Evolutionary conservation across 2,888 invertebrate genomes (phyloP).

Genomic region (Noctua comes): DNA sequence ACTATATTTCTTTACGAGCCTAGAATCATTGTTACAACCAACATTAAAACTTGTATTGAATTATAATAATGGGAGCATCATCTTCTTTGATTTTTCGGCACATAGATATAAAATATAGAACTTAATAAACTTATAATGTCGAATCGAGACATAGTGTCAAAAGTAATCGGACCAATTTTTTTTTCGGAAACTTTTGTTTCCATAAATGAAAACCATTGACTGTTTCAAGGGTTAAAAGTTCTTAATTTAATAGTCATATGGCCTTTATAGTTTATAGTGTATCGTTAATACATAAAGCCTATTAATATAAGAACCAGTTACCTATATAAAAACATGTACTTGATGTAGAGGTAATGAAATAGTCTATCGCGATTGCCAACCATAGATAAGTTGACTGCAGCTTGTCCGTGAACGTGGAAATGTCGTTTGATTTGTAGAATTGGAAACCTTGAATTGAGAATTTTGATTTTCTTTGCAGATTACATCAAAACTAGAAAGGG

Average conservation of each 20-base stretch:
- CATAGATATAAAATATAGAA: slow-evolving; percentile 25
- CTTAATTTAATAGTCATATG: not conserved
- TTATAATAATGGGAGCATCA: slow-evolving; percentile 65
- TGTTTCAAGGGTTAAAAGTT: not conserved
- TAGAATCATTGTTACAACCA: slow-evolving; percentile 80
- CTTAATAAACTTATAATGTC: not conserved
- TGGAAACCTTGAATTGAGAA: not conserved
- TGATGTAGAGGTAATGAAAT: slow-evolving; percentile 35
- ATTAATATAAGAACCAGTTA: slow-evolving; percentile 17
- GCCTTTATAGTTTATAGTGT: not conserved
- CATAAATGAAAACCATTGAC: no score
- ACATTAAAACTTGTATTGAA: slow-evolving; percentile 80
- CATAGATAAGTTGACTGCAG: slow-evolving; percentile 12
- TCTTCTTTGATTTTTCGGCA: slow-evolving; percentile 53
- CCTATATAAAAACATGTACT: slow-evolving; percentile 14
- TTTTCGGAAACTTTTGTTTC: slow-evolving; percentile 3
- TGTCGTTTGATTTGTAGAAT: slow-evolving; percentile 31
- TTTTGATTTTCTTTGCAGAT: not conserved
- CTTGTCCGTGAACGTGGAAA: slow-evolving; percentile 20
- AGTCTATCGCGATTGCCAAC: slow-evolving; percentile 33
- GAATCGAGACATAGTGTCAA: slow-evolving; percentile 5
- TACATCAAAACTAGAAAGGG: not conserved
- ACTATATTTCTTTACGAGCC: slow-evolving; percentile 81
- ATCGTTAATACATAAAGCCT: slow-evolving; percentile 19
- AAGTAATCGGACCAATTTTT: not conserved